These are phyloP conservation scores for Linyphia triangularis DNA, from an alignment of 2,888 invertebrate genomes.

Conservation along the genomic window DNA sequence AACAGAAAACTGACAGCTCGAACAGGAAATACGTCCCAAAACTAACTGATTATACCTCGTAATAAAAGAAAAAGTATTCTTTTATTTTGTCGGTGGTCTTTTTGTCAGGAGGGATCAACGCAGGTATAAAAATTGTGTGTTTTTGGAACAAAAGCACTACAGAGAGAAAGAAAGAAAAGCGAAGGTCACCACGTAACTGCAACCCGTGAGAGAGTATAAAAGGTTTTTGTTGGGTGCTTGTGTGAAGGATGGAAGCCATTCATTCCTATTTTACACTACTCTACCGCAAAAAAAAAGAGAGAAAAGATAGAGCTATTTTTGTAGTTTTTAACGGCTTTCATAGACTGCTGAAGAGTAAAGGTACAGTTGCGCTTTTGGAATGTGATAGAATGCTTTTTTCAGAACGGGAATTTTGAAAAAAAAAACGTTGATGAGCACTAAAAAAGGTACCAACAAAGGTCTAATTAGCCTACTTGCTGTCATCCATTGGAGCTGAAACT, in stretches of 20 bases:
- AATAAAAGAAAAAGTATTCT: not conserved
- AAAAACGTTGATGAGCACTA: no score
- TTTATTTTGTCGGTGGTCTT: conserved; percentile 9
- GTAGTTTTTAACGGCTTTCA: not conserved
- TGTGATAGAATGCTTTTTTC: no score
- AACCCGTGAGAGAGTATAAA: not conserved
- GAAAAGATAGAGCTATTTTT: not conserved
- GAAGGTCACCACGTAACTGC: conserved; percentile 15
- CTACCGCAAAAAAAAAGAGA: no score
- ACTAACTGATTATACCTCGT: no score
- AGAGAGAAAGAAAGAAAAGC: not conserved
- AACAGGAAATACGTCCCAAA: not conserved
- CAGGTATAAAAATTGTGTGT: not conserved
- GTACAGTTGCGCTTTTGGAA: no score
- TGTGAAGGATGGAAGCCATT: not conserved
- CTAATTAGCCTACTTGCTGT: no score
- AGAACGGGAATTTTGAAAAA: no score
- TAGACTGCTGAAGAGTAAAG: no score
- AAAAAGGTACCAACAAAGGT: no score
- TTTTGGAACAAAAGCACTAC: not conserved
- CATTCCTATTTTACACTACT: not conserved
- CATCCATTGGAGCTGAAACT: no score
- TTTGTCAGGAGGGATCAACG: not conserved
- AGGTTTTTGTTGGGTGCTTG: not conserved
- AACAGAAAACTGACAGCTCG: not conserved